Evolutionary conservation across 2,888 invertebrate genomes (phyloP).

Genomic region (Synanthedon formicaeformis): DNA sequence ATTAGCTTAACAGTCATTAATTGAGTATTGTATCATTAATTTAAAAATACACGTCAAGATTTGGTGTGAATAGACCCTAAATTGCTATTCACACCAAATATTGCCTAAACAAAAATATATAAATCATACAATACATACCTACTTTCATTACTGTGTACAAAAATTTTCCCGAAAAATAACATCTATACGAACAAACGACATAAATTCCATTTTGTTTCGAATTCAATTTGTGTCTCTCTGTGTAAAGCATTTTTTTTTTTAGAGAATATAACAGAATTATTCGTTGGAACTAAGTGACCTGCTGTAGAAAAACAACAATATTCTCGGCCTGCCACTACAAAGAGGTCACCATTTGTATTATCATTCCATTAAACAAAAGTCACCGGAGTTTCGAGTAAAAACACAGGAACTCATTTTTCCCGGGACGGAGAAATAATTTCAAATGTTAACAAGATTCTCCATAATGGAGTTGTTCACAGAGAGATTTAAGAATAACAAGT

Average conservation of each 20-base stretch:
- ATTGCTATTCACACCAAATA: too few species aligned
- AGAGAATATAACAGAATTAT: conserved; percentile 46
- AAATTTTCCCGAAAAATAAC: too few species aligned
- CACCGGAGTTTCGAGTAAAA: conserved; percentile 67
- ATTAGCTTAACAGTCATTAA: too few species aligned
- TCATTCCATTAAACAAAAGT: conserved; percentile 71
- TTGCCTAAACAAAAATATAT: too few species aligned
- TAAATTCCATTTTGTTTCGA: conserved; percentile 17
- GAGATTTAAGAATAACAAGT: conserved; percentile 67
- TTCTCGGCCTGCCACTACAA: conserved; percentile 58
- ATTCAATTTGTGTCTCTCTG: background rate
- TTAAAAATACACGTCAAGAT: too few species aligned
- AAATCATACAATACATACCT: too few species aligned
- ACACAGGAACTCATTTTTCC: conserved; percentile 66
- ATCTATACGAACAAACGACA: conserved; percentile 22
- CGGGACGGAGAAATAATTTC: conserved; percentile 64
- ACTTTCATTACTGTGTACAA: too few species aligned
- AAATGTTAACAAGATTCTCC: conserved; percentile 68
- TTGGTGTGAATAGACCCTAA: too few species aligned
- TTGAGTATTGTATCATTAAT: too few species aligned
- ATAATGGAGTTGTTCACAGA: conserved; percentile 63
- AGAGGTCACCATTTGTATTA: conserved; percentile 66
- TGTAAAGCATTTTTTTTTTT: background rate
- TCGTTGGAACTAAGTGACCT: conserved; percentile 62
- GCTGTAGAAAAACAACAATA: conserved; percentile 60